Base-by-base conservation (phyloP, 2,888 invertebrate genomes). In the Eupithecia centaureata region DNA sequence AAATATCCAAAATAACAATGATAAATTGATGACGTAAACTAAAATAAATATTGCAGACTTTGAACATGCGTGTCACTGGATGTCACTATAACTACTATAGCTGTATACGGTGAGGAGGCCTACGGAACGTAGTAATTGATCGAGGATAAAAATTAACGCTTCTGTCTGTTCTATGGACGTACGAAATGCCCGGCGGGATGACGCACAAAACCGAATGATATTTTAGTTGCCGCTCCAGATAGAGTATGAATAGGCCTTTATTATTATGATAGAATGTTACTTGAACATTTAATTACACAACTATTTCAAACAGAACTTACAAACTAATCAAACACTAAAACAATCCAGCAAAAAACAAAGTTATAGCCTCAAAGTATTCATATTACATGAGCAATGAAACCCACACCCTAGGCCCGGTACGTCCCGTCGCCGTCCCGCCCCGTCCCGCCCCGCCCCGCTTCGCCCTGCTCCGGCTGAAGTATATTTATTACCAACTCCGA, bases 401-500 rank as follows among this genome's bases (percentile, higher is more conserved):
- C 54, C 15, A 18, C 18, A 8, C 42, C 47, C 10, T 12, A 22
- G n/a, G n/a, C 54, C 54, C 12, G 30, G 25, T 15, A n/a, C 27
- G 52, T 27, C 52, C 25, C 27, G 18, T 3, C 12, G 12, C 47
- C 33, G 7, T 33, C 10, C 7, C 33, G 7, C 33, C 33, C 33
- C 33, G 33, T 33, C 38, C 38, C 10, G 1, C 7, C 10, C n/a
- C 54, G 28, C 12, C 27, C 28, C 54, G 28, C 18, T 8, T 15
- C 52, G 22, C 51, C 51, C 25, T 27, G 54, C 54, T 28, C 15
- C 15, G 52, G 27, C n/a, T 56, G 25, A 56, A 56, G 54, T 76
- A 67, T 74, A 76, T 74, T 80, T 76, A 79, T 81, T 73, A 76
- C 76, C 72, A 73, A 74, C 75, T 77, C 71, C 63, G 61, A 76